Evolutionary conservation across 1,140 invertebrate species (phyloP).

Genomic region (Dendroctonus valens): DNA sequence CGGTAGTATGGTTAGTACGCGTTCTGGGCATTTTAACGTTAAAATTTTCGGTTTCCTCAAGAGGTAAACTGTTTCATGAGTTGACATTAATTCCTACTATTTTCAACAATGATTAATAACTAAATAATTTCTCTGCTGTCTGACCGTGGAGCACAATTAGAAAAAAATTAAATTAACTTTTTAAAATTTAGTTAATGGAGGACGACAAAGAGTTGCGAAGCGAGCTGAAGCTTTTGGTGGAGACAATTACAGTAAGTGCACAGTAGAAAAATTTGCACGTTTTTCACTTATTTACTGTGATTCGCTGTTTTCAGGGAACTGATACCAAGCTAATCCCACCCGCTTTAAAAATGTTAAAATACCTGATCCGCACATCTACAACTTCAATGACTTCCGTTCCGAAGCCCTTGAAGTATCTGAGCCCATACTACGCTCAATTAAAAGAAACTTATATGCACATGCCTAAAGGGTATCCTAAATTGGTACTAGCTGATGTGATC

Average conservation of each 20-base stretch:
- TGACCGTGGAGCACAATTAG: too few species aligned
- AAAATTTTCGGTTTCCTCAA: too few species aligned
- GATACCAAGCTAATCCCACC: constrained; percentile 38
- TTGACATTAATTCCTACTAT: too few species aligned
- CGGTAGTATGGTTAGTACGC: too few species aligned
- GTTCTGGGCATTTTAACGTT: too few species aligned
- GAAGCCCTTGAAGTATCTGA: constrained; percentile 81
- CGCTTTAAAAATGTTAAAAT: constrained; percentile 63
- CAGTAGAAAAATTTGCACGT: constrained; percentile 2
- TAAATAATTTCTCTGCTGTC: too few species aligned
- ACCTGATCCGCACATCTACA: constrained; percentile 74
- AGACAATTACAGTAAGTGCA: constrained; percentile 69
- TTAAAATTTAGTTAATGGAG: constrained; percentile 59
- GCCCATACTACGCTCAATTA: constrained; percentile 67
- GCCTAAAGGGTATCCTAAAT: constrained; percentile 45
- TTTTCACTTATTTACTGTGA: not conserved
- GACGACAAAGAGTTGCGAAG: constrained; percentile 94
- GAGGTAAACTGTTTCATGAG: too few species aligned
- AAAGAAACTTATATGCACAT: constrained; percentile 65
- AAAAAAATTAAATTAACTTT: too few species aligned
- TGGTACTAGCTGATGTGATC: constrained; percentile 75
- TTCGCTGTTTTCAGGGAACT: constrained; percentile 30
- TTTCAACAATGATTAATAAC: too few species aligned
- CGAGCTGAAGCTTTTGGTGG: constrained; percentile 87
- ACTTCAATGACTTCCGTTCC: constrained; percentile 91